Percentiles rank a stretch among this genome's conserved stretches.
Conservation (phyloP, 1,140 invertebrate genomes). For the Scaptodrosophila lebanonensis region DNA sequence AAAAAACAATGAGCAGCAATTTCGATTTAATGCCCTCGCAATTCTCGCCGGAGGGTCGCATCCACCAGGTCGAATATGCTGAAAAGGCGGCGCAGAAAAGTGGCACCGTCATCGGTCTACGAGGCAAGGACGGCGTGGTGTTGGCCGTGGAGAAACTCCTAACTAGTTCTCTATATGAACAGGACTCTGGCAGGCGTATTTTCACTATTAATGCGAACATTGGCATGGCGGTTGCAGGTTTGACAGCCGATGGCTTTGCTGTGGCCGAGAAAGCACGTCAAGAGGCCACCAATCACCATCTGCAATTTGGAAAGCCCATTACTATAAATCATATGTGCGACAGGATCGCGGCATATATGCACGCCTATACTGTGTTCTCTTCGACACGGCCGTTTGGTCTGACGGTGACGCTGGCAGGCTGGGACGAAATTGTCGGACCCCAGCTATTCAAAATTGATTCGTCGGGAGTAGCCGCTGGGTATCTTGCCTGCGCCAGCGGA, state of each 20-base stretch:
- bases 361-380: constrained; percentile 97
- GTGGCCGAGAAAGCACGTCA: constrained; percentile 92
- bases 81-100: constrained; percentile 99
- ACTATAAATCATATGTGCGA: constrained; percentile 95
- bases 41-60: constrained; percentile 98
- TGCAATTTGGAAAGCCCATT: constrained; percentile 90
- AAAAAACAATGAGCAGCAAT: too few species aligned
- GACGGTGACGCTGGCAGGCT: constrained; percentile 91
- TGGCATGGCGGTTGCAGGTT: constrained; percentile 94
- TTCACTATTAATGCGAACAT: constrained; percentile 96
- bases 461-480: constrained; percentile 97
- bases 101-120: constrained; percentile 95
- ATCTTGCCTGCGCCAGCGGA: constrained; percentile 96
- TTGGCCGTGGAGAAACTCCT: constrained; percentile 99
- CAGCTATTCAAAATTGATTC: constrained; percentile 97
- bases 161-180: constrained; percentile 96
- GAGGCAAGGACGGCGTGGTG: constrained; percentile 97
- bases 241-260: constrained; percentile 95
- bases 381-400: constrained; percentile 96
- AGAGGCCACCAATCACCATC: constrained; percentile 93
- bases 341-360: constrained; percentile 95
- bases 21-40: constrained; percentile 99
- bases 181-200: constrained; percentile 94
- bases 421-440: constrained; percentile 87
- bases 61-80: constrained; percentile 99